phyloP scores from a whole-genome alignment of 2,888 invertebrate genomes.

The Pyrgus malvae region DNA sequence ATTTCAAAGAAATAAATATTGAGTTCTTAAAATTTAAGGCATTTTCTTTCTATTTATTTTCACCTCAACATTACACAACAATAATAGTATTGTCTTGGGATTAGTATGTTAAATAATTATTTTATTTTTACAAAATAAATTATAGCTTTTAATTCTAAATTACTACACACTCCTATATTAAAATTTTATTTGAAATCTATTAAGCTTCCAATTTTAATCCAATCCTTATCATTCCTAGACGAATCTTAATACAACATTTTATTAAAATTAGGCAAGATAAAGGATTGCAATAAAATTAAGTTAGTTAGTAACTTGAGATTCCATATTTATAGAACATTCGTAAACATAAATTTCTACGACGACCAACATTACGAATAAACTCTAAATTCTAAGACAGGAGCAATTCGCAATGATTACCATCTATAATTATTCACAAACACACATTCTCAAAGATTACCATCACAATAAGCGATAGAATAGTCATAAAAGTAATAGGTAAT shows the following conservation, averaged over 20 bases:
- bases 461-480: slow-evolving; percentile 37
- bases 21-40: slow-evolving; percentile 13
- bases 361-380: neutral
- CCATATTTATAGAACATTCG: too few relatives aligned
- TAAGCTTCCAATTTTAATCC: too few relatives aligned
- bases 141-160: neutral
- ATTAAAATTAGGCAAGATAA: too few relatives aligned
- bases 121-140: neutral
- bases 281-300: too few relatives aligned
- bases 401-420: too few relatives aligned
- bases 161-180: neutral
- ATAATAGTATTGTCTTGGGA: neutral
- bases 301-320: too few relatives aligned
- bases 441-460: slow-evolving; percentile 4
- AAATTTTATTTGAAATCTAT: too few relatives aligned
- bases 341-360: neutral
- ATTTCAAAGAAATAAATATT: slow-evolving; percentile 27
- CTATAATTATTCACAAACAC: neutral
- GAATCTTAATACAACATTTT: too few relatives aligned
- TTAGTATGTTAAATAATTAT: neutral
- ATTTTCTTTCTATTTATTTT: slow-evolving; percentile 9
- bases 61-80: neutral
- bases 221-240: too few relatives aligned
- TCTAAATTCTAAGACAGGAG: too few relatives aligned
- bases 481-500: slow-evolving; percentile 44